A percentile compares a stretch with the other conserved stretches of the same genome.
Conservation (phyloP, 2,113 vertebrate genomes). For the Marcusenius ussheri region DNA sequence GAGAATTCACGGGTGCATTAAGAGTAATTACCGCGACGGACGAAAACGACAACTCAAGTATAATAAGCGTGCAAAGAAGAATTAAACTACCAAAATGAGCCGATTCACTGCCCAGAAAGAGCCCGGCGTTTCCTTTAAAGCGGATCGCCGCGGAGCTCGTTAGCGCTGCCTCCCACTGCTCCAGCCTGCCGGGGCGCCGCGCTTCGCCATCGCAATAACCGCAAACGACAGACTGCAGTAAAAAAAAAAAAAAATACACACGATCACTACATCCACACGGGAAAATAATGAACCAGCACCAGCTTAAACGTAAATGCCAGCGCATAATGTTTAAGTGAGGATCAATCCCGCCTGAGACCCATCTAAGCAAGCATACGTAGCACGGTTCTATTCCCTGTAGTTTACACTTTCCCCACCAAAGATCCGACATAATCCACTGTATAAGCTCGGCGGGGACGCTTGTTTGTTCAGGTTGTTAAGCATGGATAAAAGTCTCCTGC, state of each 20-base stretch:
- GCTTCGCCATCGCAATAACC: constrained; percentile 38
- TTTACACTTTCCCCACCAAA: neutral
- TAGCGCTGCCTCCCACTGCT: constrained; percentile 56
- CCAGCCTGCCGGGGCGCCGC: constrained; percentile 20
- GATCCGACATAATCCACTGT: constrained; percentile 3
- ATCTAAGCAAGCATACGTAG: neutral
- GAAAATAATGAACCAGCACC: neutral
- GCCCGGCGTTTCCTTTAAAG: constrained; percentile 52
- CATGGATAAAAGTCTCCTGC: constrained; percentile 34
- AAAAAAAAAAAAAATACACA: neutral
- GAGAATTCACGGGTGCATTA: neutral
- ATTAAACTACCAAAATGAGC: neutral
- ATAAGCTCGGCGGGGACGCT: constrained; percentile 24
- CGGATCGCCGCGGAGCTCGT: constrained; percentile 51
- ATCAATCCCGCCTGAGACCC: neutral
- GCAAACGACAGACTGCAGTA: constrained; percentile 52
- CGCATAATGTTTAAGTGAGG: neutral
- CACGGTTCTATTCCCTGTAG: neutral
- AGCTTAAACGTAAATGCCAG: neutral
- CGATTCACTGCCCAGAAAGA: constrained; percentile 40
- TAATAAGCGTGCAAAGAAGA: neutral
- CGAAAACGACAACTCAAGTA: neutral
- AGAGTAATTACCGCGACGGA: neutral
- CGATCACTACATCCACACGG: neutral
- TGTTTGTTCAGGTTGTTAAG: constrained; percentile 27